phyloP scores from a whole-genome alignment of 1,140 invertebrate species.

The Leptonema lineaticorne region DNA sequence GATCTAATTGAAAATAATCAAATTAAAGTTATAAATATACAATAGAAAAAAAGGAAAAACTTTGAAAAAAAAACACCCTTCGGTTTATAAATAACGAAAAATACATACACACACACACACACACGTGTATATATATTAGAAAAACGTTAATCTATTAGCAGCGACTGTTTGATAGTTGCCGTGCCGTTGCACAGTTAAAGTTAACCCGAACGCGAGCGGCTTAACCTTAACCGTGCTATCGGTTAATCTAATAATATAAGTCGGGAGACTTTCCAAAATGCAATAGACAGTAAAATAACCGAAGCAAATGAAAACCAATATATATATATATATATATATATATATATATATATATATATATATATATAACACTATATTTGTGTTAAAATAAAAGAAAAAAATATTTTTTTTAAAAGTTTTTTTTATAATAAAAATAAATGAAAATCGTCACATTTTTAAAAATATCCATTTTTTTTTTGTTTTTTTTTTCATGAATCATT shows the following conservation, averaged over 20 bases:
- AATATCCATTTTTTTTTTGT: too few species aligned
- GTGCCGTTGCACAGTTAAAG: not conserved
- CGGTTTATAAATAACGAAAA: slow-evolving; percentile 5
- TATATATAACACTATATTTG: too few species aligned
- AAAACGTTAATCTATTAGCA: slow-evolving; percentile 6
- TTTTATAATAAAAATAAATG: not conserved
- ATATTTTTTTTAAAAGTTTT: not conserved
- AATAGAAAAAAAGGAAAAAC: too few species aligned
- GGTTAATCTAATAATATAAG: slow-evolving; percentile 1
- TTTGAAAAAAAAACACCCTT: too few species aligned
- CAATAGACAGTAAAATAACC: too few species aligned
- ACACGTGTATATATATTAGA: too few species aligned
- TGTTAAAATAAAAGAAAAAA: not conserved
- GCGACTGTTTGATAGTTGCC: slow-evolving; percentile 14
- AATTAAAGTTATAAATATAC: not conserved
- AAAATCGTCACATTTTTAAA: too few species aligned
- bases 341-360: too few species aligned
- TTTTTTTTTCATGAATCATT: too few species aligned
- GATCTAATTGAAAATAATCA: not conserved
- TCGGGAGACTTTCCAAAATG: not conserved
- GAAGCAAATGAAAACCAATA: too few species aligned
- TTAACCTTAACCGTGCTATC: slow-evolving; percentile 17
- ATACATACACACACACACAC: not conserved
- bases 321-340: too few species aligned
- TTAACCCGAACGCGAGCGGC: not conserved